These are phyloP conservation scores for Altica lythri DNA, from an alignment of 2,888 invertebrate species.

Conservation along the genomic window DNA sequence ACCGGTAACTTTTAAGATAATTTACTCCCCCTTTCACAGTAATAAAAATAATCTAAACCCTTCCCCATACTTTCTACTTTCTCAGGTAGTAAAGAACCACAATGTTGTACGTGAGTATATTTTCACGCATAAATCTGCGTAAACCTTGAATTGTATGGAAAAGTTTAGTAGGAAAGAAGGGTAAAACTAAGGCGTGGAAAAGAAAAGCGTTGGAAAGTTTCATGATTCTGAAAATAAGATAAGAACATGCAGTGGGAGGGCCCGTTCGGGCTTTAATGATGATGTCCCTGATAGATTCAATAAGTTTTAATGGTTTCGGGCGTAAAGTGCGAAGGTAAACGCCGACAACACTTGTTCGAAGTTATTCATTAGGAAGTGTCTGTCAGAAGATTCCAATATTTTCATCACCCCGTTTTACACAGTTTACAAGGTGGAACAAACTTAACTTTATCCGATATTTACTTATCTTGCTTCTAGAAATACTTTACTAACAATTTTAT, in stretches of 20 bases:
- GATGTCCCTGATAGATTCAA: slow-evolving; percentile 28
- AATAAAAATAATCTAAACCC: too few species aligned
- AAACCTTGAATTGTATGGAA: slow-evolving; percentile 14
- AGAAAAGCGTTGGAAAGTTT: slow-evolving; percentile 18
- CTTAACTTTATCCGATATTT: too few species aligned
- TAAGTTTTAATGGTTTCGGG: slow-evolving; percentile 29
- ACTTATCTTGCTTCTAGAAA: too few species aligned
- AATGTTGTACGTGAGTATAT: slow-evolving; percentile 5
- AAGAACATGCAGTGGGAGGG: slow-evolving; percentile 24
- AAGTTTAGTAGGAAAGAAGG: slow-evolving; percentile 15
- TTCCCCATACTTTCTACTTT: too few species aligned
- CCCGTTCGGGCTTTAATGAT: slow-evolving; percentile 21
- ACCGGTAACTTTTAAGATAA: too few species aligned
- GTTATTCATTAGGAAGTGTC: slow-evolving; percentile 25
- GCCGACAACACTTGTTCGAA: slow-evolving; percentile 29
- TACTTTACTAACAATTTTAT: too few species aligned
- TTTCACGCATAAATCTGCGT: slow-evolving; percentile 11
- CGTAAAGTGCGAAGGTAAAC: slow-evolving; percentile 25
- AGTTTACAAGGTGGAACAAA: not conserved
- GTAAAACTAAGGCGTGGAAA: slow-evolving; percentile 17
- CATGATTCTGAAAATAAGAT: slow-evolving; percentile 23
- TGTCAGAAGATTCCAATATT: slow-evolving; percentile 20
- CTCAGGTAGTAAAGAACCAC: not conserved
- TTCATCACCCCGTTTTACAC: slow-evolving; percentile 12
- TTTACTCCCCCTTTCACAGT: too few species aligned